Percentiles rank a stretch among this genome's conserved stretches.
Conservation (phyloP, 2,113 vertebrate genomes). For the Takifugu bimaculatus region DNA sequence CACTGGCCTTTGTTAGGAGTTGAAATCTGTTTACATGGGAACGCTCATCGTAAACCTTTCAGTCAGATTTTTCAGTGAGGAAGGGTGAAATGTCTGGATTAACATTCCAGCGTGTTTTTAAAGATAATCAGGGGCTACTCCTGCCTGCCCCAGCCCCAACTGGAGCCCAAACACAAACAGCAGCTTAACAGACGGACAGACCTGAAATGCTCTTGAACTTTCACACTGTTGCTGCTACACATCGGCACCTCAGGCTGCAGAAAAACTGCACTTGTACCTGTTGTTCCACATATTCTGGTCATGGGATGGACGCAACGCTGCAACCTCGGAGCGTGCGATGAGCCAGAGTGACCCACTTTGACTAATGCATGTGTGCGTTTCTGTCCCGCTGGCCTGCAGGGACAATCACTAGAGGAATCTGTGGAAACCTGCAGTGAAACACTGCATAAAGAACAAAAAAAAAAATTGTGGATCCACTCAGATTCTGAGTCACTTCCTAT, state of each 20-base stretch:
- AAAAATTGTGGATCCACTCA: neutral
- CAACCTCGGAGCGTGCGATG: conserved; percentile 30
- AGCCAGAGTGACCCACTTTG: conserved; percentile 53
- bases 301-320: conserved; percentile 8
- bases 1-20: neutral
- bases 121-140: conserved; percentile 42
- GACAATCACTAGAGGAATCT: conserved; percentile 14
- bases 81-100: conserved; percentile 21
- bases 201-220: conserved; percentile 26
- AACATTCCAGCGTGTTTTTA: conserved; percentile 43
- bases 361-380: conserved; percentile 16
- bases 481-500: conserved; percentile 16
- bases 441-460: neutral
- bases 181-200: conserved; percentile 27
- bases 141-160: conserved; percentile 14
- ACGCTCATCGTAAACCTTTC: neutral
- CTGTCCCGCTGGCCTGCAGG: conserved; percentile 28
- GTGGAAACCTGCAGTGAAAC: neutral
- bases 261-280: conserved; percentile 17
- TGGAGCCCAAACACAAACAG: conserved; percentile 22
- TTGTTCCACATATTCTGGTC: conserved; percentile 11
- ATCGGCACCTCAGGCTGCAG: neutral
- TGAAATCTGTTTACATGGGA: neutral
- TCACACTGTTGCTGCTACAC: conserved; percentile 25
- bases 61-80: neutral